Evolutionary conservation across 2,888 invertebrate species (phyloP), one percentile per base, ranked within the genome.

Genomic region (Cryptus armator): DNA sequence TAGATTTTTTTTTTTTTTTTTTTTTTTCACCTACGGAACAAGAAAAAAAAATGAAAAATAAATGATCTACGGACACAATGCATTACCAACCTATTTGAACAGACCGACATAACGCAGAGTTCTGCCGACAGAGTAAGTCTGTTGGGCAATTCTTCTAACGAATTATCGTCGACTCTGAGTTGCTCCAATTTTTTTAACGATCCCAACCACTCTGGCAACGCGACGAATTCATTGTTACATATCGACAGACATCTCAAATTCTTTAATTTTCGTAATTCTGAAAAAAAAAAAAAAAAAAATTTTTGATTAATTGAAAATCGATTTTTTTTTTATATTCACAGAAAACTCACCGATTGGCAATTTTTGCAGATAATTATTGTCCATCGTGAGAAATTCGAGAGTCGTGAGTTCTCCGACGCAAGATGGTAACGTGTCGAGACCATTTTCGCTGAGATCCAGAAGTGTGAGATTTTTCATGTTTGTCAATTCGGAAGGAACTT

Each of bases 141-240:
- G 75, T 92, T 93, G n/a, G 93, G 93, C 46, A 93, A 77, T 85
- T 93, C 93, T 78, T 86, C 89, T 48, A 93, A 81, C 32, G 19
- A 67, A 90, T 93, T 93, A 46, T 90, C 89, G 81, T 92, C 92
- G 12, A 88, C 89, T 72, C 89, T 88, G 70, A 93, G 87, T 83
- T 91, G 92, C 66, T 89, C 87, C 4, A 93, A 87, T 75, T 88
- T 90, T 46, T 90, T 88, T 16, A 93, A 86, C 2, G 91, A 90
- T 29, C 92, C 92, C 6, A 92, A 76, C 93, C 93, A 93, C 86
- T 92, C 92, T 29, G 93, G 93, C 53, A 93, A 79, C 16, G 86
- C 89, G 9, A 90, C 78, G 51, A 93, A 88, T 79, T 89, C 88
- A 82, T 93, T 93, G 70, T 88, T 88, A 80, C 89, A 89, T 16